Percentiles rank a stretch among this genome's conserved stretches.
Conservation (phyloP, 2,888 invertebrate species). For the Tryphoninae sp. region DNA sequence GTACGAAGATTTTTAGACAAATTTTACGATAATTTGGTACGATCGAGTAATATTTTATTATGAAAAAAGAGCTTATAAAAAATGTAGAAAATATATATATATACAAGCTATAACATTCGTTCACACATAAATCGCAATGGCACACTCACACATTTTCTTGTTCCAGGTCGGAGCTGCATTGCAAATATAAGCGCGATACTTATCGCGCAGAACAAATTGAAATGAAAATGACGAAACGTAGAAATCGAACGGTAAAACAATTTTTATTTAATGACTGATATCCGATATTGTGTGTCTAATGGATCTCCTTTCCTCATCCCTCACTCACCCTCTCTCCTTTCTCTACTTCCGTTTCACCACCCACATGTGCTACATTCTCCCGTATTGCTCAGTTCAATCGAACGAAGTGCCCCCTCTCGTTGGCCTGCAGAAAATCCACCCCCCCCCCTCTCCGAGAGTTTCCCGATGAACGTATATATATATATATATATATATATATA, state of each 20-base stretch:
- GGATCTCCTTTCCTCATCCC: background rate
- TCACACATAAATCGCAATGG: background rate
- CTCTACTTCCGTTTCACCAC: background rate
- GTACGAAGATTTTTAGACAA: background rate
- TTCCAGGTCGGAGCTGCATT: background rate
- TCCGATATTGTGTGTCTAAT: background rate
- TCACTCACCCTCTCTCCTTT: background rate
- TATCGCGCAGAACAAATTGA: background rate
- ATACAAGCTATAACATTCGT: background rate
- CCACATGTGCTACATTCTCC: background rate
- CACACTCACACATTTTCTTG: background rate
- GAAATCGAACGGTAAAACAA: background rate
- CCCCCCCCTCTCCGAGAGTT: background rate
- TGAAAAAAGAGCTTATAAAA: constrained; percentile 2
- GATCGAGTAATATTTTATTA: constrained; percentile 9
- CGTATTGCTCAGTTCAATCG: constrained; percentile 40
- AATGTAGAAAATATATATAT: background rate
- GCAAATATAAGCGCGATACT: background rate
- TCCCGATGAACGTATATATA: constrained; percentile 18
- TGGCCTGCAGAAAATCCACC: background rate
- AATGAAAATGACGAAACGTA: background rate
- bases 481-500: background rate
- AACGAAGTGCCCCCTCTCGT: constrained; percentile 37
- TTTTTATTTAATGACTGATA: background rate
- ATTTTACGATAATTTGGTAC: constrained; percentile 4